Evolutionary conservation across 1,140 invertebrate genomes (phyloP).

Genomic region (Tetramorium alpestre): DNA sequence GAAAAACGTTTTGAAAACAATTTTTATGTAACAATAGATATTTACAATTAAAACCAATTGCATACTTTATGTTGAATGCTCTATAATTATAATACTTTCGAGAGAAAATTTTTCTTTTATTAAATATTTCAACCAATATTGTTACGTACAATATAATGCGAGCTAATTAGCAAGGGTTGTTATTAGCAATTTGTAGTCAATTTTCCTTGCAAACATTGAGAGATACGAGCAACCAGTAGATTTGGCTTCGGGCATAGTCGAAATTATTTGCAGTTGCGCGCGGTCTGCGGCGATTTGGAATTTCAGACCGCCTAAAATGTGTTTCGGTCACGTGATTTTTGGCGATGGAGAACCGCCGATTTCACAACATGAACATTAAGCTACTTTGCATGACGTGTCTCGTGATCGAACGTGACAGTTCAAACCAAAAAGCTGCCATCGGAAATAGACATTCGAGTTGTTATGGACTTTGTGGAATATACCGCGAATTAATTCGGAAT

Average conservation of each 20-base stretch:
- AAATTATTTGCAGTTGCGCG: conserved; percentile 10
- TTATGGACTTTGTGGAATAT: conserved; percentile 36
- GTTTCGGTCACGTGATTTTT: conserved; percentile 32
- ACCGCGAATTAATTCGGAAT: conserved; percentile 46
- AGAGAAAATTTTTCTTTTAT: neutral
- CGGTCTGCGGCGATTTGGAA: conserved; percentile 35
- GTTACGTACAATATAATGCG: neutral
- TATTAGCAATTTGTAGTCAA: neutral
- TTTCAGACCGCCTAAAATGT: neutral
- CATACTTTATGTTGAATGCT: neutral
- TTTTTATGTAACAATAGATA: neutral
- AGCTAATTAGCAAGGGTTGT: neutral
- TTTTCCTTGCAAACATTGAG: conserved; percentile 3
- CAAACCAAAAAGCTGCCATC: conserved; percentile 20
- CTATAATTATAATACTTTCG: neutral
- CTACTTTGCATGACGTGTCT: conserved; percentile 31
- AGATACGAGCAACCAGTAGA: neutral
- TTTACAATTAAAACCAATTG: neutral
- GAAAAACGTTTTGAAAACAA: neutral
- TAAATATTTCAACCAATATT: neutral
- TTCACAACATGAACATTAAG: conserved; percentile 43
- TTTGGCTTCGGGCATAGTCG: neutral
- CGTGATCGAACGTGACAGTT: conserved; percentile 18
- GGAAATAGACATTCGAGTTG: conserved; percentile 28
- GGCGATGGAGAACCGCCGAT: conserved; percentile 5